Conservation (phyloP, 1,140 invertebrate genomes). For the Steinernema feltiae region DNA sequence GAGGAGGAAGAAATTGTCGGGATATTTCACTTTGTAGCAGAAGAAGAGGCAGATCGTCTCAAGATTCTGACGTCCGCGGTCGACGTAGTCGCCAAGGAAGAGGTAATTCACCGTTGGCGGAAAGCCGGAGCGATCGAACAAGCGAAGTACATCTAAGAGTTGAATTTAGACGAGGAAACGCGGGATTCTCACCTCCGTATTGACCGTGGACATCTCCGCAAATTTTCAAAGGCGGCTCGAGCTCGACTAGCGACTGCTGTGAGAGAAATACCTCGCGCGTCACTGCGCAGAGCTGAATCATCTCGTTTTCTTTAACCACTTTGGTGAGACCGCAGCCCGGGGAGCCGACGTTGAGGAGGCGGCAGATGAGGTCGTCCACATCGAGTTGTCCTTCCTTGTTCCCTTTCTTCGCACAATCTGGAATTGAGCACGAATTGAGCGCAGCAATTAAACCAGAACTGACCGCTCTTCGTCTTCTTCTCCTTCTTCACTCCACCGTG, state of each 20-base stretch:
- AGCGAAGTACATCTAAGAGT: slow-evolving; percentile 34
- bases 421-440: neutral
- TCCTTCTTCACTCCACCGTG: neutral
- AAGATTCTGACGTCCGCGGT: slow-evolving; percentile 30
- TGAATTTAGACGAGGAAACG: neutral
- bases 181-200: neutral
- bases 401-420: neutral
- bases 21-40: slow-evolving; percentile 66
- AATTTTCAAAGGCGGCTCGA: slow-evolving; percentile 63
- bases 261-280: slow-evolving; percentile 62
- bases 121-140: slow-evolving; percentile 59
- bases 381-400: slow-evolving; percentile 59
- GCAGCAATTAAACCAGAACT: neutral
- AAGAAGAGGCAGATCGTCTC: slow-evolving; percentile 63
- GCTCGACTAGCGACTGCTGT: slow-evolving; percentile 64
- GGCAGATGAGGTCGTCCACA: slow-evolving; percentile 50
- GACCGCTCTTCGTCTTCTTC: neutral
- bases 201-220: slow-evolving; percentile 42
- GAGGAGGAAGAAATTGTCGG: slow-evolving; percentile 65
- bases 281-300: slow-evolving; percentile 58
- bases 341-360: slow-evolving; percentile 58
- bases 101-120: slow-evolving; percentile 32
- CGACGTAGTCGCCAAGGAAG: slow-evolving; percentile 37
- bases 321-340: slow-evolving; percentile 34
- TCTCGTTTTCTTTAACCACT: slow-evolving; percentile 19